A percentile compares a stretch with the other conserved stretches of the same genome.
These are phyloP conservation scores for Rhea pennata DNA, from an alignment of 2,113 vertebrate genomes.

Conservation along the genomic window DNA sequence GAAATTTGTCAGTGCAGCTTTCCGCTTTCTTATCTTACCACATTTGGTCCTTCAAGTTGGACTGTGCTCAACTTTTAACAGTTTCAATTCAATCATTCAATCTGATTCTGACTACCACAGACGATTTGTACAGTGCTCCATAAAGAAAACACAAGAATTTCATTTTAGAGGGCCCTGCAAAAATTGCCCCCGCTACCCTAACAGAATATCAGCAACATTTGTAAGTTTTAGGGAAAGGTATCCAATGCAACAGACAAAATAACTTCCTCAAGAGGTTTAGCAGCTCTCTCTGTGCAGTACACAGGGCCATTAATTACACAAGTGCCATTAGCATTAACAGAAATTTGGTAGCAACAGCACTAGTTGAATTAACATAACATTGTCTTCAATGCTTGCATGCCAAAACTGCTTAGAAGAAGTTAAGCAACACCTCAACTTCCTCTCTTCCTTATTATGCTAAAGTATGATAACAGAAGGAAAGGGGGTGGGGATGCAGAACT, in stretches of 20 bases:
- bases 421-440: slow-evolving; percentile 34
- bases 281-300: slow-evolving; percentile 22
- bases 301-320: slow-evolving; percentile 54
- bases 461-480: not conserved
- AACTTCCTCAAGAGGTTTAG: slow-evolving; percentile 1
- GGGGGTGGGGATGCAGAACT: not conserved
- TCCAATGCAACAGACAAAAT: not conserved
- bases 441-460: not conserved
- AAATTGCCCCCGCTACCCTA: not conserved
- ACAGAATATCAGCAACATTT: not conserved
- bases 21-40: not conserved
- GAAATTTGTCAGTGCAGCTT: not conserved
- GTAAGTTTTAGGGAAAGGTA: slow-evolving; percentile 29
- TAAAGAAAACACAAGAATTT: not conserved
- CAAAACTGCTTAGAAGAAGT: slow-evolving; percentile 23
- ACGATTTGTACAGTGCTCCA: not conserved
- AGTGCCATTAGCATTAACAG: not conserved
- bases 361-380: not conserved
- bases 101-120: not conserved
- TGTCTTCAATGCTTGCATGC: not conserved
- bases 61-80: not conserved
- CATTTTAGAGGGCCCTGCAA: slow-evolving; percentile 1
- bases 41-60: not conserved
- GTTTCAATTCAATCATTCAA: not conserved
- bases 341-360: not conserved